Evolutionary conservation across 2,888 invertebrate genomes (phyloP), one percentile per base, ranked within the genome.

Genomic region (Thereva nobilitata): DNA sequence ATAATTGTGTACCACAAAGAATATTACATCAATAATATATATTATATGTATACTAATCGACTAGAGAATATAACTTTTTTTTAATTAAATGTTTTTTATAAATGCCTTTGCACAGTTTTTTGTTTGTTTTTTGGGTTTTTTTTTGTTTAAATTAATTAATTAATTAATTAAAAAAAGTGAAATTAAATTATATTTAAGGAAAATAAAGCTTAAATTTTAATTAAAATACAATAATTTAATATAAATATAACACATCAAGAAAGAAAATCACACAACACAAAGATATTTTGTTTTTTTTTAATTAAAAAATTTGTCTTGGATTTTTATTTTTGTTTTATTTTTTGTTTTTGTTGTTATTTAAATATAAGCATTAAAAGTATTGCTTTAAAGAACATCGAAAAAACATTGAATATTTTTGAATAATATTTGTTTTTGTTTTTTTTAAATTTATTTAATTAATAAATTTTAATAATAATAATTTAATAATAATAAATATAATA

Each of bases 1-100:
- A 61, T 61, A 49, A n/a, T 50, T 40, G 50, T 23, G 38, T 44
- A 50, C 41, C 49, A 23, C 49, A 50, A 61, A 41, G 55, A 49
- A 61, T 50, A 61, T 44, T 45, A 59, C 57, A 59, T 37, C 57
- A 47, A 59, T 23, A 23, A 23, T 23, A 23, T 23, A 23, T 23
- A 23, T 23, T 23, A 23, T 23, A 23, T 23, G 23, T 23, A 23
- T 23, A 23, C 23, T 23, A 23, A 23, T 23, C 23, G 23, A 23
- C 23, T 23, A 23, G 23, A 23, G 23, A 23, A 23, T 23, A 23
- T 23, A 50, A 61, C 1, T 55, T 9, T 7, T n/a, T 55, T 9
- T 7, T n/a, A 10, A 42, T 23, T 23, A 23, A 23, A 23, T 23
- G 23, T 23, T 23, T 23, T 23, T 2, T 23, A 23, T 23, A 23